Conservation (phyloP, 2,113 vertebrate genomes). For the Forbesichthys agassizii region DNA sequence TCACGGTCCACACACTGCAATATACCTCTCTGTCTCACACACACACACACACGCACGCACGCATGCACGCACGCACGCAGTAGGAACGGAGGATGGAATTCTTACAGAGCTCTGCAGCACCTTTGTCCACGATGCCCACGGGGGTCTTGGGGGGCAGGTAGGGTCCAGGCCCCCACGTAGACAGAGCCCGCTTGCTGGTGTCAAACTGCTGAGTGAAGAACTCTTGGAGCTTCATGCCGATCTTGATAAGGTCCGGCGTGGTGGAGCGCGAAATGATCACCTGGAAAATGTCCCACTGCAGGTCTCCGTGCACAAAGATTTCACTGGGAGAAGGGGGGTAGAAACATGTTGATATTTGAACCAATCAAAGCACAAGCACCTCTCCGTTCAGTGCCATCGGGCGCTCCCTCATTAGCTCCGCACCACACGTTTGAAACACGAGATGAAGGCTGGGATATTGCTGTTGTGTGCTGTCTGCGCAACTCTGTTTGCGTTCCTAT, state of each 20-base stretch:
- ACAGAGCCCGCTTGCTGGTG: conserved; percentile 95
- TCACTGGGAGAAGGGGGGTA: conserved; percentile 75
- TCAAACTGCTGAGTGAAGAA: conserved; percentile 99
- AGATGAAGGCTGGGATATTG: too few species aligned
- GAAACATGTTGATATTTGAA: background rate
- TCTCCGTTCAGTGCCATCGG: too few species aligned
- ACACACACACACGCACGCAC: too few species aligned
- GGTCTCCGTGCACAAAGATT: conserved; percentile 96
- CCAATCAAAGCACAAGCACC: too few species aligned
- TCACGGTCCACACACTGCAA: conserved; percentile 2
- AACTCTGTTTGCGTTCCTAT: too few species aligned
- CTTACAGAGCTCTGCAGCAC: conserved; percentile 88
- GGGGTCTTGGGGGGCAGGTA: conserved; percentile 91
- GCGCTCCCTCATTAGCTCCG: too few species aligned
- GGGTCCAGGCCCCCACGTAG: conserved; percentile 95
- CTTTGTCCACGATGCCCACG: conserved; percentile 84
- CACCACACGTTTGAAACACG: too few species aligned
- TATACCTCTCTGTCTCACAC: background rate
- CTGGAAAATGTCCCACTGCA: conserved; percentile 99
- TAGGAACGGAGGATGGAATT: background rate
- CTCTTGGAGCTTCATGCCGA: conserved; percentile 99
- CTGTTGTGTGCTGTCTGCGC: too few species aligned
- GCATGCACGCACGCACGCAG: background rate
- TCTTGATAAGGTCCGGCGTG: conserved; percentile 98
- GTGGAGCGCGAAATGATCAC: conserved; percentile 99